Percentiles rank a stretch among this genome's conserved stretches.
Conservation (phyloP, 2,797 vertebrate species). For the Limnodromus scolopaceus region DNA sequence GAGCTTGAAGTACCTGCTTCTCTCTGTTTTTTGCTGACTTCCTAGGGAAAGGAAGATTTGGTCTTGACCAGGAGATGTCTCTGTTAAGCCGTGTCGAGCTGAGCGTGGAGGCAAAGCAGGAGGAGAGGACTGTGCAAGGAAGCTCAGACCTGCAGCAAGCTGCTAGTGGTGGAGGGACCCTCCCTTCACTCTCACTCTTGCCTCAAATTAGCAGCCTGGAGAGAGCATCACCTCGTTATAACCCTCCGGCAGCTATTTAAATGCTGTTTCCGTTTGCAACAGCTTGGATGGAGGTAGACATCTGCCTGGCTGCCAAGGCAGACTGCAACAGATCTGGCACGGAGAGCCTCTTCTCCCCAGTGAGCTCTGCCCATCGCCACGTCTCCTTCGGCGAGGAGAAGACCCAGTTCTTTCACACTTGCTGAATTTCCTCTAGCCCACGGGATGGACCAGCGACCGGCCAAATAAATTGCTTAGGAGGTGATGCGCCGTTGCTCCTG, state of each 20-base stretch:
- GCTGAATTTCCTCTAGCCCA: not conserved
- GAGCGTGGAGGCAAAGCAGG: not conserved
- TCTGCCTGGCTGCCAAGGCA: not conserved
- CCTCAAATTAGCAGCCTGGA: constrained; percentile 26
- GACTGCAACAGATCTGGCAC: not conserved
- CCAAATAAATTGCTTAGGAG: not conserved
- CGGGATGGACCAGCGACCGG: not conserved
- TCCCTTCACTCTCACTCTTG: not conserved
- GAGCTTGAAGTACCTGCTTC: not conserved
- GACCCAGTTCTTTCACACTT: not conserved
- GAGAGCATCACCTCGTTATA: not conserved
- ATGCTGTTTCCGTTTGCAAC: constrained; percentile 9
- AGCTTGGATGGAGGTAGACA: not conserved
- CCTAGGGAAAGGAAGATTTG: not conserved
- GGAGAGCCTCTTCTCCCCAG: not conserved
- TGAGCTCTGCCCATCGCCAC: not conserved
- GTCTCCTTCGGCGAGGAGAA: not conserved
- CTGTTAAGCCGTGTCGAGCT: not conserved
- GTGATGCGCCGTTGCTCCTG: not conserved
- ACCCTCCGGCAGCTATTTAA: not conserved
- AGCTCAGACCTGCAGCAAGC: not conserved
- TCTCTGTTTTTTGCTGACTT: not conserved
- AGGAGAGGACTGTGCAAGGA: not conserved
- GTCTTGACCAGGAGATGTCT: constrained; percentile 46
- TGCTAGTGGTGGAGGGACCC: not conserved